Evolutionary conservation across 2,888 invertebrate genomes (phyloP).

Genomic region (Apocheima hispidaria): DNA sequence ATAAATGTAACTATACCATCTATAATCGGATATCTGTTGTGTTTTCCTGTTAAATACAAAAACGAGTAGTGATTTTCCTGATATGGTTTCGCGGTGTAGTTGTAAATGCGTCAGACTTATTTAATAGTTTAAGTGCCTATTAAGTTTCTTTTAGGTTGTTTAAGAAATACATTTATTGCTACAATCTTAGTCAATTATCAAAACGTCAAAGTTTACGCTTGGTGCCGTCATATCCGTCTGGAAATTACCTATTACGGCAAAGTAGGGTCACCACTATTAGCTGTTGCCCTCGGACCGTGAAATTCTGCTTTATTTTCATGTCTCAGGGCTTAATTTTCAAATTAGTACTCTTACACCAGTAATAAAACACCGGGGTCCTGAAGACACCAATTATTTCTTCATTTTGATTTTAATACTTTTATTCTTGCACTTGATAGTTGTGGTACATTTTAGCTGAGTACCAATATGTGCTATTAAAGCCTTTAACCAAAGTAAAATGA

Average conservation of each 20-base stretch:
- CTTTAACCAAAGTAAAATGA: too few relatives aligned
- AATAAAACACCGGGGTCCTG: neutral
- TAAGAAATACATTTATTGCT: constrained; percentile 7
- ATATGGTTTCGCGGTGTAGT: too few relatives aligned
- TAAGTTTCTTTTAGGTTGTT: neutral
- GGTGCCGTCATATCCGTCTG: constrained; percentile 23
- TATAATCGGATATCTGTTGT: too few relatives aligned
- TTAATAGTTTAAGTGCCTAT: too few relatives aligned
- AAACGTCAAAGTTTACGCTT: constrained; percentile 25
- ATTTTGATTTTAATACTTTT: too few relatives aligned
- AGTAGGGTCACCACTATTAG: constrained; percentile 19
- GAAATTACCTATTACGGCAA: constrained; percentile 23
- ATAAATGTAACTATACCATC: too few relatives aligned
- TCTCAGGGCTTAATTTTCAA: neutral
- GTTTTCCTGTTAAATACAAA: too few relatives aligned
- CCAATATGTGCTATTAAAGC: too few relatives aligned
- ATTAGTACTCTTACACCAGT: neutral
- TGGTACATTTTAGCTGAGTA: too few relatives aligned
- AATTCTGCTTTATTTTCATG: constrained; percentile 2
- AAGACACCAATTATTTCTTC: neutral
- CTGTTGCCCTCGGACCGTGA: neutral
- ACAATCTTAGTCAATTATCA: constrained; percentile 17
- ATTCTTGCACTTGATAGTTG: too few relatives aligned
- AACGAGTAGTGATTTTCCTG: too few relatives aligned
- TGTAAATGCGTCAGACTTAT: too few relatives aligned